Percentiles rank a stretch among this genome's conserved stretches.
phyloP scores from a whole-genome alignment of 2,797 vertebrate genomes.

The Melanotaenia maccullochi region DNA sequence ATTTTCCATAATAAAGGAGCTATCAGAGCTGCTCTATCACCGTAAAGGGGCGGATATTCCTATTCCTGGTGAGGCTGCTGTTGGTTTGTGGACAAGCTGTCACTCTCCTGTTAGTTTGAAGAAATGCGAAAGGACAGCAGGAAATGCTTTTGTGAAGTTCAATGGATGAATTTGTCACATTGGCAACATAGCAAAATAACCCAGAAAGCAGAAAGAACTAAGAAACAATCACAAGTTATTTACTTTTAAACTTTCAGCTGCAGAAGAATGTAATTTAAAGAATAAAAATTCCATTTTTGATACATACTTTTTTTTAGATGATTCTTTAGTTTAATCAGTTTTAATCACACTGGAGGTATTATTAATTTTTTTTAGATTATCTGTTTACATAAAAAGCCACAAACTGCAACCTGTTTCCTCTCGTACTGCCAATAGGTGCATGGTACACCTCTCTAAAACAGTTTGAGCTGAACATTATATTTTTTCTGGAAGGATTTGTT shows the following conservation, averaged over 20 bases:
- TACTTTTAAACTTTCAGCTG: too few species aligned
- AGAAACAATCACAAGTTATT: slow-evolving; percentile 7
- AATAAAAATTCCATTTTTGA: not conserved
- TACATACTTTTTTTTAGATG: not conserved
- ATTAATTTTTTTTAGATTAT: not conserved
- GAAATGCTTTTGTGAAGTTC: slow-evolving; percentile 56
- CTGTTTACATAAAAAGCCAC: not conserved
- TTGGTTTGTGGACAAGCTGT: slow-evolving; percentile 79
- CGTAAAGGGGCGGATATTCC: slow-evolving; percentile 66
- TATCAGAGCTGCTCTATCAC: slow-evolving; percentile 87
- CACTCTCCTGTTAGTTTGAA: slow-evolving; percentile 67
- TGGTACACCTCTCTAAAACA: not conserved
- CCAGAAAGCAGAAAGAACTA: slow-evolving; percentile 12
- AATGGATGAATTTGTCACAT: slow-evolving; percentile 37
- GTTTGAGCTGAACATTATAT: slow-evolving; percentile 1
- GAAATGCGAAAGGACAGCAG: slow-evolving; percentile 61
- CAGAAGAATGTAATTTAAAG: not conserved
- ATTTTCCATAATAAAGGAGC: slow-evolving; percentile 97
- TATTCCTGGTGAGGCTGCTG: slow-evolving; percentile 67
- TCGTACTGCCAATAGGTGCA: not conserved
- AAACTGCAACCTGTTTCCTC: not conserved
- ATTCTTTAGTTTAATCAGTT: not conserved
- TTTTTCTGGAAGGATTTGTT: not conserved
- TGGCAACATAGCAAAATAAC: slow-evolving; percentile 11
- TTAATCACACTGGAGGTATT: not conserved